A percentile compares a stretch with the other conserved stretches of the same genome.
Evolutionary conservation across 92 coral and sea anemone species (phyloP).

Genomic region (Porites lobata): DNA sequence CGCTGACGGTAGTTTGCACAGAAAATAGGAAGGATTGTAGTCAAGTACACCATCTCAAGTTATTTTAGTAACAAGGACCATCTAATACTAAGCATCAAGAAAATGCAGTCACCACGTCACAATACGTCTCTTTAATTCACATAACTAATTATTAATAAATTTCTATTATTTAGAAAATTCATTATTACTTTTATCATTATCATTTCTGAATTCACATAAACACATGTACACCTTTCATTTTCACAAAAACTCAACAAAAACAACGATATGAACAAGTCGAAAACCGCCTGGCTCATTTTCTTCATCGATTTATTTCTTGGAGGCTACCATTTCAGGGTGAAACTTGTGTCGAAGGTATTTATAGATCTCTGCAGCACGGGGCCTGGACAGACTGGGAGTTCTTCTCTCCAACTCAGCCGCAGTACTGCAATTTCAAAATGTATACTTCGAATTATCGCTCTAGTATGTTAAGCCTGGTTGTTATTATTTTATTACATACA

Average conservation of each 20-base stretch:
- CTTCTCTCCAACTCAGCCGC: constrained; percentile 65
- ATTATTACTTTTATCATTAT: neutral
- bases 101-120: neutral
- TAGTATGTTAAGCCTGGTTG: neutral
- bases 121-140: neutral
- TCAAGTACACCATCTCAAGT: too few species aligned
- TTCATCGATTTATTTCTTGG: constrained; percentile 9
- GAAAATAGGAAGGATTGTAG: too few species aligned
- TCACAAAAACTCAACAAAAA: neutral
- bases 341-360: constrained; percentile 65
- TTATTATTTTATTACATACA: too few species aligned
- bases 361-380: constrained; percentile 76
- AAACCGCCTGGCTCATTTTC: neutral
- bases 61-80: neutral
- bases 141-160: neutral
- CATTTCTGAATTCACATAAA: neutral
- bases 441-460: neutral
- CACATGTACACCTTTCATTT: neutral
- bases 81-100: neutral
- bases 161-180: neutral
- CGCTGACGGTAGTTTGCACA: too few species aligned
- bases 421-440: constrained; percentile 38
- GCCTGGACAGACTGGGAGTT: constrained; percentile 47
- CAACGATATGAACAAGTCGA: neutral
- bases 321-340: constrained; percentile 54